Base-by-base conservation (phyloP, 2,113 vertebrate genomes). In the Zosterops pallidus region DNA sequence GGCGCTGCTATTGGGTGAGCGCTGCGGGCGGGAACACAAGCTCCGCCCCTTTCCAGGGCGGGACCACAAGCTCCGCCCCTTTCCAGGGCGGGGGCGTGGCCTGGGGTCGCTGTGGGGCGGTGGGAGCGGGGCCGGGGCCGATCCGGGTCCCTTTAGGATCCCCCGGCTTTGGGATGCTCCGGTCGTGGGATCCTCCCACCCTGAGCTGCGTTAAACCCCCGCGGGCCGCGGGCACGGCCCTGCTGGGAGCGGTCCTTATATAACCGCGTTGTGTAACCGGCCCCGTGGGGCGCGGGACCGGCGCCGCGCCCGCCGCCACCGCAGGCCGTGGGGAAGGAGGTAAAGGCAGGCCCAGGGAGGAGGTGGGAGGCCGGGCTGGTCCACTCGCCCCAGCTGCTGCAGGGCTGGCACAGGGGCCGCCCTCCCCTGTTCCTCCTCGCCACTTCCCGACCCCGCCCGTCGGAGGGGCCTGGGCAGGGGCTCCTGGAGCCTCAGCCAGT, bases 71-170 rank as follows among this genome's bases (percentile, higher is more conserved):
- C 26, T 37, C 24, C 42, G 17, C 50, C 57, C 8, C 17, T 2
- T 1, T 0, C 0, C 0, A 39, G 11, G 39, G 39, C 39, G 39
- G n/a, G 41, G 57, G 49, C 0, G n/a, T 0, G 25, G 25, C 31
- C 14, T 19, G 22, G 5, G 14, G 31, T 1, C 2, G 50, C 3
- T 13, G 3, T 2, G 16, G 3, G 11, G 25, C 2, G 20, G 65
- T 0, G 41, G 64, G 55, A 11, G 47, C 2, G 8, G 28, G 14
- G 14, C 1, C 1, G 11, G 23, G 3, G 50, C 4, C 0, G 23
- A 10, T 41, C 1, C 3, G 33, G 25, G 17, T 5, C 12, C 5
- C 3, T 25, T 21, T 4, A 3, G 37, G 9, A 9, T 5, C 7
- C 21, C 11, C 11, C 9, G 17, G 28, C 49, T 26, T 29, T 14